Conservation (phyloP, 2,113 vertebrate genomes). For the Helogale parvula region DNA sequence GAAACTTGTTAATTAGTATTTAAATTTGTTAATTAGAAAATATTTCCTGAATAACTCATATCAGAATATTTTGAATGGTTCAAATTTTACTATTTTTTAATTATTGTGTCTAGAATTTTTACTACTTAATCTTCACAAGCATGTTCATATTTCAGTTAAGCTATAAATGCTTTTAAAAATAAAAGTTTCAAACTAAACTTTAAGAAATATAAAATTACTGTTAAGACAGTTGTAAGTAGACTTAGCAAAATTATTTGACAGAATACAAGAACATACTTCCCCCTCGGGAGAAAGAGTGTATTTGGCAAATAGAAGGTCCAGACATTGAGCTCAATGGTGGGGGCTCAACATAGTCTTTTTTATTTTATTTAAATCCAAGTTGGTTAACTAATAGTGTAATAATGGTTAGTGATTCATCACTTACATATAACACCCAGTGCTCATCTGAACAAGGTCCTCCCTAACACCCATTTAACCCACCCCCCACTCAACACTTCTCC, state of each 20-base stretch:
- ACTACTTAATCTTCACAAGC: no score
- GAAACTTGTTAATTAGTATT: neutral
- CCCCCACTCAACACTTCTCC: no score
- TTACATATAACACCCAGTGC: no score
- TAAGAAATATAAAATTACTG: slow-evolving; percentile 22
- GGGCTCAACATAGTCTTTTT: no score
- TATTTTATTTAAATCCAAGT: no score
- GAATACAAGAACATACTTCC: neutral
- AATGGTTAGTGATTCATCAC: no score
- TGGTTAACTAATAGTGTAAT: no score
- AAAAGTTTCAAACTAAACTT: slow-evolving; percentile 2
- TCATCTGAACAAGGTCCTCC: no score
- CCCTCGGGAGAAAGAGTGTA: neutral
- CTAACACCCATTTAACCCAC: no score
- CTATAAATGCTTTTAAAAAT: neutral
- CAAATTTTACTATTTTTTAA: neutral
- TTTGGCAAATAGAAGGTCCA: neutral
- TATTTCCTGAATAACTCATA: neutral
- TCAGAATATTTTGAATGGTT: neutral
- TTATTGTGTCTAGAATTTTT: no score
- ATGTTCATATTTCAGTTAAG: neutral
- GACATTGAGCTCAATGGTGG: neutral
- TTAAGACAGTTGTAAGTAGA: neutral
- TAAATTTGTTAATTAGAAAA: neutral
- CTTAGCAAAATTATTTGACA: neutral